A percentile compares a stretch with the other conserved stretches of the same genome.
These are phyloP conservation scores for Centroberyx gerrardi DNA, from an alignment of 2,797 vertebrate genomes.

Conservation along the genomic window DNA sequence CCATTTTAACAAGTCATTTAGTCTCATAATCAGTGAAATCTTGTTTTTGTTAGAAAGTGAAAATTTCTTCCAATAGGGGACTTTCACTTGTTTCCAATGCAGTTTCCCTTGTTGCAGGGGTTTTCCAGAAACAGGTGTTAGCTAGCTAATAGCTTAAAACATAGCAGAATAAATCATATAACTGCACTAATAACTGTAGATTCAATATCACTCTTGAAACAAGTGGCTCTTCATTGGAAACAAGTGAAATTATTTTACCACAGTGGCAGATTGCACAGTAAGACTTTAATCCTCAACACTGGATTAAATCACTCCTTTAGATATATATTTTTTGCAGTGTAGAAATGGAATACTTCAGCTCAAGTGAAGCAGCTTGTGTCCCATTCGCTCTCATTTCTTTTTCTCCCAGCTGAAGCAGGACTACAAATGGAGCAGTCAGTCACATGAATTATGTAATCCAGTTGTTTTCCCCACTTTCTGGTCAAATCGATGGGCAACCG, in stretches of 20 bases:
- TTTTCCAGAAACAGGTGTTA: too few relatives aligned
- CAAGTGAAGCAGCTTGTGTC: not conserved
- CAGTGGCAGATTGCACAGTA: too few relatives aligned
- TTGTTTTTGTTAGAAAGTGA: not conserved
- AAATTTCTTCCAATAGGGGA: not conserved
- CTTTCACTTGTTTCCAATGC: not conserved
- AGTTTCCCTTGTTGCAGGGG: not conserved
- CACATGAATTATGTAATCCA: conserved; percentile 82
- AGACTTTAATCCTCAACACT: too few relatives aligned
- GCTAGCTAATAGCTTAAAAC: too few relatives aligned
- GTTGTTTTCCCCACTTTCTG: conserved; percentile 59
- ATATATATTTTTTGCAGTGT: not conserved
- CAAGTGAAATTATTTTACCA: too few relatives aligned
- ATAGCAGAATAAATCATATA: too few relatives aligned
- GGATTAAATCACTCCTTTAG: too few relatives aligned
- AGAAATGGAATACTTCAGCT: not conserved
- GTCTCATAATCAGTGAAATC: not conserved
- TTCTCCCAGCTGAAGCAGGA: conserved; percentile 16
- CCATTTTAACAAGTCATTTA: too few relatives aligned
- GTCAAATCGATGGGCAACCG: conserved; percentile 70
- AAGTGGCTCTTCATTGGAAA: too few relatives aligned
- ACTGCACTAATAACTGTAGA: too few relatives aligned
- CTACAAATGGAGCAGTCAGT: conserved; percentile 57
- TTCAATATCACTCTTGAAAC: too few relatives aligned
- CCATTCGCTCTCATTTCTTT: not conserved